A percentile compares a stretch with the other conserved stretches of the same genome.
Evolutionary conservation across 2,888 invertebrate species (phyloP).

Genomic region (Sussaba pulchella): DNA sequence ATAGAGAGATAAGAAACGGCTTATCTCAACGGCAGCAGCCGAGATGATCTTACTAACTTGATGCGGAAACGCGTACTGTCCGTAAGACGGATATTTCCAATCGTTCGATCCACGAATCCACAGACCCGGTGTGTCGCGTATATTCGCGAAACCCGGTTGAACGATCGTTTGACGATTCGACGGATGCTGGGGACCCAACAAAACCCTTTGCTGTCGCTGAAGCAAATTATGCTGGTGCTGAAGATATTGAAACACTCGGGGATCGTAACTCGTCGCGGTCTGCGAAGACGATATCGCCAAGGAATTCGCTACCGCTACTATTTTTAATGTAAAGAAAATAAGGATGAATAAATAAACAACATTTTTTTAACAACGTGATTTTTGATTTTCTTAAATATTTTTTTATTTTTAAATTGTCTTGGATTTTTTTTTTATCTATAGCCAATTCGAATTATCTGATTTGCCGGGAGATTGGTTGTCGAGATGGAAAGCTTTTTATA

Average conservation of each 20-base stretch:
- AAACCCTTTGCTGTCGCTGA: conserved; percentile 69
- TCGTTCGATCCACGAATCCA: conserved; percentile 69
- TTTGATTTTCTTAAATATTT: too few species aligned
- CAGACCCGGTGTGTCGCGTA: conserved; percentile 64
- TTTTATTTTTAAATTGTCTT: too few species aligned
- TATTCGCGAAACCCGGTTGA: conserved; percentile 65
- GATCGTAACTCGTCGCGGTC: conserved; percentile 69
- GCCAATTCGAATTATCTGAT: too few species aligned
- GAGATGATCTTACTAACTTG: conserved; percentile 68
- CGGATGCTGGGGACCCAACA: conserved; percentile 66
- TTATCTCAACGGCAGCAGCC: background rate
- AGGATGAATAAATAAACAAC: conserved; percentile 36
- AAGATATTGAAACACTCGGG: conserved; percentile 71
- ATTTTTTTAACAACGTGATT: conserved; percentile 2
- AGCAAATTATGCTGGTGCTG: conserved; percentile 72
- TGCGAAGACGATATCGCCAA: conserved; percentile 72
- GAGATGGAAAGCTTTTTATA: too few species aligned
- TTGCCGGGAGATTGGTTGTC: too few species aligned
- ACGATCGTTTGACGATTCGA: conserved; percentile 45
- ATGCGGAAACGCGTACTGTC: conserved; percentile 69
- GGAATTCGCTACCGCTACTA: conserved; percentile 77
- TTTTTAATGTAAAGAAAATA: conserved; percentile 44
- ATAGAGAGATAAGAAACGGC: conserved; percentile 11
- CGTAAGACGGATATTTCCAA: conserved; percentile 72
- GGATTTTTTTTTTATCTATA: too few species aligned